Percentiles rank a stretch among this genome's conserved stretches.
phyloP scores from a whole-genome alignment of 1,140 invertebrate species.

The Brachionus calyciflorus region DNA sequence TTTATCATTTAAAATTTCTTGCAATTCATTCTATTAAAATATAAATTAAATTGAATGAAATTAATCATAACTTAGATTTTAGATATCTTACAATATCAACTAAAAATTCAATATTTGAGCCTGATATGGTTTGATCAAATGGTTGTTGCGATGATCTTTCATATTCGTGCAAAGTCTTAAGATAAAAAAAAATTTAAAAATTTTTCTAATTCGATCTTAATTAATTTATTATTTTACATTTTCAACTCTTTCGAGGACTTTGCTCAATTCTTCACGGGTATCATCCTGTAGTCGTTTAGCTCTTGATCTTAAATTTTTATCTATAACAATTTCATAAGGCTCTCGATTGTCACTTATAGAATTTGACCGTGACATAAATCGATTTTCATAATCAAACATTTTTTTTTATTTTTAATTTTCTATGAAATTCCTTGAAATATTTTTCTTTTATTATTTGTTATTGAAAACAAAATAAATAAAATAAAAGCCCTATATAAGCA shows the following conservation, averaged over 20 bases:
- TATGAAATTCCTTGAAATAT: no score
- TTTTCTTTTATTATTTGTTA: no score
- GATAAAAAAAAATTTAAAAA: not conserved
- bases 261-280: constrained; percentile 33
- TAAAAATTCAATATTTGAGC: constrained; percentile 14
- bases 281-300: constrained; percentile 5
- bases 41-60: not conserved
- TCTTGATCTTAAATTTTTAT: constrained; percentile 38
- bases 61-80: no score
- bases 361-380: constrained; percentile 11
- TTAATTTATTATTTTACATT: constrained; percentile 13
- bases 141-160: not conserved
- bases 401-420: not conserved
- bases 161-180: constrained; percentile 41
- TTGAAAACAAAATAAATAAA: no score
- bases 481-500: no score
- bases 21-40: constrained; percentile 17
- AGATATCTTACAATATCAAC: constrained; percentile 28
- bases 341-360: not conserved
- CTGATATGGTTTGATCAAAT: not conserved
- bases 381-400: constrained; percentile 38
- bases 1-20: constrained; percentile 43
- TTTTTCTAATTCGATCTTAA: no score
- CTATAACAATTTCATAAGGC: constrained; percentile 30
- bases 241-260: constrained; percentile 42